Conservation (phyloP, 2,113 vertebrate species). For the Bubo blakistoni region DNA sequence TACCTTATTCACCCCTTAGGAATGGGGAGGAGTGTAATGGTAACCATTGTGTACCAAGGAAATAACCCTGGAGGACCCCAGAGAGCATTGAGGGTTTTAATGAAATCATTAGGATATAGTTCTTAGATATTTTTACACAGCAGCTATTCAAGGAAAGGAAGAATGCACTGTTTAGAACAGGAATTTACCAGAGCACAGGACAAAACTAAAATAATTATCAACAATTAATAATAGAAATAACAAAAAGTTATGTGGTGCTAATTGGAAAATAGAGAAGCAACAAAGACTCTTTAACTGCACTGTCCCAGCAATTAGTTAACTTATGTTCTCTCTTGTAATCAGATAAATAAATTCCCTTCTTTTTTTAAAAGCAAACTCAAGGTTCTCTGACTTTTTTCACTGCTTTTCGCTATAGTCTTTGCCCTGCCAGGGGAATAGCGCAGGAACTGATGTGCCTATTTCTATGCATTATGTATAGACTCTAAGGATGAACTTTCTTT, state of each 20-base stretch:
- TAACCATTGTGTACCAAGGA: background rate
- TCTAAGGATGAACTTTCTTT: background rate
- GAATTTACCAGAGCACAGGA: background rate
- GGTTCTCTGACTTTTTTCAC: background rate
- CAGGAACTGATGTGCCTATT: background rate
- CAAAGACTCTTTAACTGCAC: background rate
- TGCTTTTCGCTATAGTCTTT: background rate
- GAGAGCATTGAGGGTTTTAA: background rate
- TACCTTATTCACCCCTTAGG: background rate
- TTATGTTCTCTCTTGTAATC: background rate
- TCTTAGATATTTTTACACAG: slow-evolving; percentile 10
- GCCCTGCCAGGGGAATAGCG: background rate
- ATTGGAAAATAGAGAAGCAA: background rate
- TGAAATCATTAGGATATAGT: slow-evolving; percentile 35
- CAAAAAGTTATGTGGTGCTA: background rate
- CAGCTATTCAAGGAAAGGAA: background rate
- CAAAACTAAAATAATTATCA: background rate
- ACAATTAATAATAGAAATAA: background rate
- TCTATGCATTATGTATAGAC: background rate
- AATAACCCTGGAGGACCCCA: background rate
- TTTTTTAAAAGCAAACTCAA: background rate
- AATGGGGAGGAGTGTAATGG: background rate
- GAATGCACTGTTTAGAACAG: background rate
- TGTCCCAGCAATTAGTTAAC: background rate
- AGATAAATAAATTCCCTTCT: background rate